Evolutionary conservation across 2,888 invertebrate genomes (phyloP), one percentile per base, ranked within the genome.

Genomic region (Tenthredo amoena): DNA sequence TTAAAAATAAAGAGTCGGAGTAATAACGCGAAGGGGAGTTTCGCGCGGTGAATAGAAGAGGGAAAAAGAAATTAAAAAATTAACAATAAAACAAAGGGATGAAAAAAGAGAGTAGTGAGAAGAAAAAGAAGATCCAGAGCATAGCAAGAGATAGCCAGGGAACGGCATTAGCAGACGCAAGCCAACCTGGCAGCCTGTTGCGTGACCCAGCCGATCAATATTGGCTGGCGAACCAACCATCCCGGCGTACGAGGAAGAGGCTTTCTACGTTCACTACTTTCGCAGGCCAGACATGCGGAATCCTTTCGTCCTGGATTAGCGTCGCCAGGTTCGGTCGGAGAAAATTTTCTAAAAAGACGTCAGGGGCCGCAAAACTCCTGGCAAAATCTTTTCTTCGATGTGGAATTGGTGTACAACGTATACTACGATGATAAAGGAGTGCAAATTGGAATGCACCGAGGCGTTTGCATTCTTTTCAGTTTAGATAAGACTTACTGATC

Each of bases 131-230:
- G 21, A 31, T 76, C 76, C 12, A 76, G 76, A 26, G 40, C 18
- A 10, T 12, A 43, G 34, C 55, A 58, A 58, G 79, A 55, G 50
- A 34, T 31, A 47, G 47, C 47, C 47, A 47, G 40, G 79, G 79
- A 58, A 55, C 6, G 62, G 81, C 81, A 81, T 81, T 50, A 21
- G 62, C 62, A 62, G 81, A 58, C 18, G 58, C 81, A 58, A 55
- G 34, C n/a, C 26, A 58, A 81, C 81, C 81, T 81, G 62, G 91
- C 91, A 91, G 92, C 92, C 92, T 92, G 92, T 92, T 92, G 92
- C 92, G 91, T 92, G 91, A 92, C 91, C 90, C 85, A 86, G 65
- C 87, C 92, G 92, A 92, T 92, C 92, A 91, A 92, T 92, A 92
- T 92, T 90, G 88, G 88, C 88, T 88, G 88, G 89, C 89, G 90